phyloP scores from a whole-genome alignment of 2,797 vertebrate species.

The Enteromius mattozi region DNA sequence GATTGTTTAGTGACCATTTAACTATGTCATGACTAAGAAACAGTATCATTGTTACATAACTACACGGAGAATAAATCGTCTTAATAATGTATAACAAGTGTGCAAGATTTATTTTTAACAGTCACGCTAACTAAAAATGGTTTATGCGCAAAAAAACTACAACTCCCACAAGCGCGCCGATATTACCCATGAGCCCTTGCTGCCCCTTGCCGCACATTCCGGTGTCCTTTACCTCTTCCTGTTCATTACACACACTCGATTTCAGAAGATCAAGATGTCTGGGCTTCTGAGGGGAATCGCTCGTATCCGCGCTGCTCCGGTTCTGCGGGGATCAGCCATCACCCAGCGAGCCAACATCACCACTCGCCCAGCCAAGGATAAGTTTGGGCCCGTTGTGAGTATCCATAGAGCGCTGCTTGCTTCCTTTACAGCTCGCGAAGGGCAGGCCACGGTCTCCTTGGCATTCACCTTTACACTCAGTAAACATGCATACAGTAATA shows the following conservation, averaged over 20 bases:
- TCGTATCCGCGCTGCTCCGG: constrained; percentile 52
- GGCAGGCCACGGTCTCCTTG: constrained; percentile 4
- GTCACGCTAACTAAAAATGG: background rate
- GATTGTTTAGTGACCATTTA: background rate
- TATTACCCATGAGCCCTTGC: constrained; percentile 14
- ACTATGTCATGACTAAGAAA: background rate
- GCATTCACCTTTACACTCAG: constrained; percentile 24
- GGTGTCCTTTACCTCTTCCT: constrained; percentile 6
- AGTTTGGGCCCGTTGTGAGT: constrained; percentile 59
- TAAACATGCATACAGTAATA: background rate
- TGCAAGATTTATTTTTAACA: background rate
- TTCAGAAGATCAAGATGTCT: constrained; percentile 57
- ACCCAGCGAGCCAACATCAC: constrained; percentile 61
- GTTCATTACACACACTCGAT: background rate
- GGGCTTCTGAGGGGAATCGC: constrained; percentile 57
- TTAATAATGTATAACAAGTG: background rate
- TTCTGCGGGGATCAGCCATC: constrained; percentile 52
- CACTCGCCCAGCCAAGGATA: constrained; percentile 60
- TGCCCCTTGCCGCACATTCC: background rate
- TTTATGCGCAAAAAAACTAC: constrained; percentile 4
- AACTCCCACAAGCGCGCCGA: background rate
- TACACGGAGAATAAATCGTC: background rate
- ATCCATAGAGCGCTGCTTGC: background rate
- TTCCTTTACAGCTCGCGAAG: background rate
- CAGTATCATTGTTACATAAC: constrained; percentile 3